These are phyloP conservation scores for Hirtodrosophila trivittata DNA, from an alignment of 2,888 invertebrate genomes.

Conservation along the genomic window DNA sequence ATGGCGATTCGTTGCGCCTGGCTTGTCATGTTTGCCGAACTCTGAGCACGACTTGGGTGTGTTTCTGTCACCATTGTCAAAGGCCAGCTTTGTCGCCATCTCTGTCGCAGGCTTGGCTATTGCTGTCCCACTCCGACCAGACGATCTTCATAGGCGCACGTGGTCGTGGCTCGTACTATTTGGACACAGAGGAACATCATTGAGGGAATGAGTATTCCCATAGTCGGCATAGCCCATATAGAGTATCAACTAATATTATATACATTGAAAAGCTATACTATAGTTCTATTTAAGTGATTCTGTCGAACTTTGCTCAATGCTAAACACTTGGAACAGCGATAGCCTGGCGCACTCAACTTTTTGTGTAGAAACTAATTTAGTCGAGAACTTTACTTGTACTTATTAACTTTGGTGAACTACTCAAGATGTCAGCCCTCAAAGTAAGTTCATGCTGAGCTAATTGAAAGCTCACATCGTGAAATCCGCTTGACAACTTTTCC, in stretches of 20 bases:
- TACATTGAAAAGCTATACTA: too few species aligned
- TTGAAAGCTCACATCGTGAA: slow-evolving; percentile 34
- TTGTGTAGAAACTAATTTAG: slow-evolving; percentile 19
- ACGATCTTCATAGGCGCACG: slow-evolving; percentile 8
- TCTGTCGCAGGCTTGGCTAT: neutral
- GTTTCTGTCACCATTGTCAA: slow-evolving; percentile 59
- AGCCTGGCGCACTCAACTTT: slow-evolving; percentile 17
- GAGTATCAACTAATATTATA: too few species aligned
- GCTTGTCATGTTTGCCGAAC: slow-evolving; percentile 53
- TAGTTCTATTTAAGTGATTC: neutral
- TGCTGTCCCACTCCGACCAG: slow-evolving; percentile 20
- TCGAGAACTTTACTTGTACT: slow-evolving; percentile 30
- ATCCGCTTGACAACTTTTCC: slow-evolving; percentile 6
- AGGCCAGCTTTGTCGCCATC: neutral
- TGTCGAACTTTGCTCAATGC: slow-evolving; percentile 29
- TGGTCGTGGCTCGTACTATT: slow-evolving; percentile 41
- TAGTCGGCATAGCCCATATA: too few species aligned
- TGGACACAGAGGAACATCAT: neutral
- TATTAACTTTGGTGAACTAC: slow-evolving; percentile 55
- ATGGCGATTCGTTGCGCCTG: slow-evolving; percentile 75
- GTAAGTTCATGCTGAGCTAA: slow-evolving; percentile 39
- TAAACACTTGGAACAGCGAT: slow-evolving; percentile 12
- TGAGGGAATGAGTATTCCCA: neutral
- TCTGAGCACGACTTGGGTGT: slow-evolving; percentile 27
- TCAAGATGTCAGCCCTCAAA: slow-evolving; percentile 13